Evolutionary conservation across 2,888 invertebrate species (phyloP), one percentile per base, ranked within the genome.

Genomic region (Meloe dianella): DNA sequence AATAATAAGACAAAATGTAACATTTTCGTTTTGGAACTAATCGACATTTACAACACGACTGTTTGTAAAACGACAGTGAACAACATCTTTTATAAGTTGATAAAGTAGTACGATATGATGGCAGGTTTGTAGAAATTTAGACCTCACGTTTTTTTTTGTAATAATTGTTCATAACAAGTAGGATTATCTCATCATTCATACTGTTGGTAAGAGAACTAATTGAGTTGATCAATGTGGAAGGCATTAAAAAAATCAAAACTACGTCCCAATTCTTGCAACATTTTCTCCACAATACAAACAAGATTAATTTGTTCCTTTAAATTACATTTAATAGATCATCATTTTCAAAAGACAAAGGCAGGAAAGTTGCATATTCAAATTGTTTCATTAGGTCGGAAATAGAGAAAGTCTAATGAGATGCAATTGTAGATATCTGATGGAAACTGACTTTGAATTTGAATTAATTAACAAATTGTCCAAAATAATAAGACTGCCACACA

Each of bases 81-180:
- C 47, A 47, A 20, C 9, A 4, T 17, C 20, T 41, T 35, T 47
- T 47, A 47, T 47, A 47, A 47, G 9, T 47, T 47, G 1, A 47
- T 20, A 47, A 47, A 47, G 47, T 47, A 20, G 47, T 47, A 47
- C 47, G 47, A 20, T 20, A 47, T 47, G n/a, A n/a, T n/a, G 47
- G 20, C 2, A 47, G 47, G 47, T 8, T 47, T 47, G 7, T 47
- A 47, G 47, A 20, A 47, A 47, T 47, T 41, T 17, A 41, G 41
- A 17, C 5, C n/a, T 41, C 41, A 41, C 41, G 17, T n/a, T 14
- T n/a, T 38, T 5, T 14, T 38, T 17, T 41, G 2, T 41, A 17
- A 2, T 41, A 17, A 17, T 17, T 17, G 10, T 8, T 41, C 38
- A 38, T n/a, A 8, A 32, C 9, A 32, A 32, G 32, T 32, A 32